phyloP scores from a whole-genome alignment of 2,888 invertebrate species.

The Taphrorychus bicolor region DNA sequence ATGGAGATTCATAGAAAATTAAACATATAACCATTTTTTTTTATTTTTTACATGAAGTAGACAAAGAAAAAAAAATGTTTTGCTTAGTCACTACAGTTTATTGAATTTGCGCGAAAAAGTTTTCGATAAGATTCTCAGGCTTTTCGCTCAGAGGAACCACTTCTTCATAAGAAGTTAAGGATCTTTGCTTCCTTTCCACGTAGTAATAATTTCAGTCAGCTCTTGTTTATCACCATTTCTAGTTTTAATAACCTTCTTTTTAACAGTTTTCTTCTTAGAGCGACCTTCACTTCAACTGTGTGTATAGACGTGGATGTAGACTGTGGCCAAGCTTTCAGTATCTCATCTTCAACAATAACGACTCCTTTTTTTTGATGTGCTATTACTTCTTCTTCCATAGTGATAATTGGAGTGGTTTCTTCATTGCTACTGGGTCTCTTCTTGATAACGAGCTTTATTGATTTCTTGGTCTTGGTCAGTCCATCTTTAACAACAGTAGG shows the following conservation, averaged over 20 bases:
- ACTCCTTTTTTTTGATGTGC: conserved; percentile 56
- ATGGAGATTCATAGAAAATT: too few species aligned
- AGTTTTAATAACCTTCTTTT: conserved; percentile 58
- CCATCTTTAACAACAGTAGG: conserved; percentile 54
- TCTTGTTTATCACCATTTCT: conserved; percentile 51
- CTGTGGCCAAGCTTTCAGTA: conserved; percentile 44
- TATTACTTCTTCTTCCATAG: conserved; percentile 53
- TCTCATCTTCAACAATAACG: conserved; percentile 54
- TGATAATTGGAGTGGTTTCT: conserved; percentile 57
- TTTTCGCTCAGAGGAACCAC: conserved; percentile 45
- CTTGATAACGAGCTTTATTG: conserved; percentile 52
- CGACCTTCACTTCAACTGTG: conserved; percentile 52
- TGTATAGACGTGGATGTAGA: conserved; percentile 43
- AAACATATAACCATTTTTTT: too few species aligned
- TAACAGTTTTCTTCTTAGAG: conserved; percentile 51
- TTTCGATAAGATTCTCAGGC: conserved; percentile 41
- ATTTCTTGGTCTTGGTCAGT: conserved; percentile 47
- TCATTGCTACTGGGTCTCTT: conserved; percentile 52
- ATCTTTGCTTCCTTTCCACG: conserved; percentile 44
- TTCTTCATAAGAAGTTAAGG: conserved; percentile 26
- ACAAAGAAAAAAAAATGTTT: too few species aligned
- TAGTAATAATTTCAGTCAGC: conserved; percentile 53
- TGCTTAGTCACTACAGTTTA: conserved; percentile 52
- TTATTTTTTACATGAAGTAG: too few species aligned
- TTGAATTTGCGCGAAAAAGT: conserved; percentile 54